These are phyloP conservation scores for Halocynthia roretzi DNA, from an alignment of 23 tunicate species.

Conservation along the genomic window DNA sequence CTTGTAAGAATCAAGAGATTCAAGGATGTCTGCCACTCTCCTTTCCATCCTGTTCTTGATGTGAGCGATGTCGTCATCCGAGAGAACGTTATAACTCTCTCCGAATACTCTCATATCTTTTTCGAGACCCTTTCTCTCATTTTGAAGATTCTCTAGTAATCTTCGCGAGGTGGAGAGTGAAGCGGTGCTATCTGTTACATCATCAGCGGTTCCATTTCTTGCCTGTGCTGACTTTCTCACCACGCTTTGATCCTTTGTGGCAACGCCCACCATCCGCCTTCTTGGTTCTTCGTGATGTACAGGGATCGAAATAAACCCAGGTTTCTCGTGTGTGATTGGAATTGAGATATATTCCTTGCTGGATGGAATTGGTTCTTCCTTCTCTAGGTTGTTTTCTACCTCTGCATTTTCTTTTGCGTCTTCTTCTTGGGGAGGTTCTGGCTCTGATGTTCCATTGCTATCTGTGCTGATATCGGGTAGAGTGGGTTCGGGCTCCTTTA, in stretches of 20 bases:
- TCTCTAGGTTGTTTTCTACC: too few relatives aligned
- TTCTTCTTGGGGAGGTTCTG: background rate
- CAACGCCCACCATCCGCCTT: constrained; percentile 15
- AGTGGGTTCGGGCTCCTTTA: constrained; percentile 9
- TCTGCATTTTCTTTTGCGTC: background rate
- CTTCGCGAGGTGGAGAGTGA: background rate
- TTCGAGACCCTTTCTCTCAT: constrained; percentile 7
- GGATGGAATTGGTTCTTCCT: background rate
- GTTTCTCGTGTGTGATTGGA: constrained; percentile 24
- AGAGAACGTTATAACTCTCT: constrained; percentile 14
- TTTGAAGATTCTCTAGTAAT: constrained; percentile 7
- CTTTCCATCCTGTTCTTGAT: constrained; percentile 16
- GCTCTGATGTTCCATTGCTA: background rate
- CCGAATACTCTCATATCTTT: constrained; percentile 26
- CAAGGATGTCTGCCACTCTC: constrained; percentile 17
- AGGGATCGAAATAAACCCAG: constrained; percentile 10
- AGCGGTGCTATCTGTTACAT: background rate
- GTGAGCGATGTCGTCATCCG: constrained; percentile 20
- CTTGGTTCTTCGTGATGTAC: constrained; percentile 21
- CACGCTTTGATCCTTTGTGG: background rate
- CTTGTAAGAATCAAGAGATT: constrained; percentile 15
- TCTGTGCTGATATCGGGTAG: background rate
- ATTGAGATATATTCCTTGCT: constrained; percentile 1
- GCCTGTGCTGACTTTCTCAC: constrained; percentile 2
- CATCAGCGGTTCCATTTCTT: constrained; percentile 1